A percentile compares a stretch with the other conserved stretches of the same genome.
Evolutionary conservation across 2,113 vertebrate genomes (phyloP).

Genomic region (Capreolus pygargus): DNA sequence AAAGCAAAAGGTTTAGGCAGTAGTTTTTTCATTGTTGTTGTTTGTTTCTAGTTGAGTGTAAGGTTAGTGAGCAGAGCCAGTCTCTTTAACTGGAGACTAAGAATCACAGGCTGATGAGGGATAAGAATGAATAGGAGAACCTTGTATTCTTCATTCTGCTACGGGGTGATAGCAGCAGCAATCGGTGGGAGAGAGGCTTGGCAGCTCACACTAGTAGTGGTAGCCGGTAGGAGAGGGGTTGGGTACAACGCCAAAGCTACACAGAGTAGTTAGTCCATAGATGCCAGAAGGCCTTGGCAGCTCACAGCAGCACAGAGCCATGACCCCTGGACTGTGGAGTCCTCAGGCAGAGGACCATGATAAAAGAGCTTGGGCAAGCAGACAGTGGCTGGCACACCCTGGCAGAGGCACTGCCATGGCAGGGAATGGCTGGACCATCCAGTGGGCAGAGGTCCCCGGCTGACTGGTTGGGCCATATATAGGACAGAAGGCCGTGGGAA

Average conservation of each 20-base stretch:
- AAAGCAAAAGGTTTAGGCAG: neutral
- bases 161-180: neutral
- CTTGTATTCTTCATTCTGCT: neutral
- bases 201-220: neutral
- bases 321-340: neutral
- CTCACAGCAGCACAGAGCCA: neutral
- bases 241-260: neutral
- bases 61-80: neutral
- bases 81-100: neutral
- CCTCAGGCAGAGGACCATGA: neutral
- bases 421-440: neutral
- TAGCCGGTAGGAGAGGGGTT: neutral
- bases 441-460: neutral
- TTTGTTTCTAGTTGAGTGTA: slow-evolving; percentile 19
- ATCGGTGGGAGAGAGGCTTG: neutral
- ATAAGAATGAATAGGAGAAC: neutral
- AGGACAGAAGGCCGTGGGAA: neutral
- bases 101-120: neutral
- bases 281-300: neutral
- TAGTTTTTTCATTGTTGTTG: neutral
- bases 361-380: neutral
- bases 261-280: neutral
- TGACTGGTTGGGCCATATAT: neutral
- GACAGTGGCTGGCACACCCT: neutral
- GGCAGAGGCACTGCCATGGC: neutral